phyloP scores from a whole-genome alignment of 2,113 vertebrate genomes.

The Cinclus mexicanus region DNA sequence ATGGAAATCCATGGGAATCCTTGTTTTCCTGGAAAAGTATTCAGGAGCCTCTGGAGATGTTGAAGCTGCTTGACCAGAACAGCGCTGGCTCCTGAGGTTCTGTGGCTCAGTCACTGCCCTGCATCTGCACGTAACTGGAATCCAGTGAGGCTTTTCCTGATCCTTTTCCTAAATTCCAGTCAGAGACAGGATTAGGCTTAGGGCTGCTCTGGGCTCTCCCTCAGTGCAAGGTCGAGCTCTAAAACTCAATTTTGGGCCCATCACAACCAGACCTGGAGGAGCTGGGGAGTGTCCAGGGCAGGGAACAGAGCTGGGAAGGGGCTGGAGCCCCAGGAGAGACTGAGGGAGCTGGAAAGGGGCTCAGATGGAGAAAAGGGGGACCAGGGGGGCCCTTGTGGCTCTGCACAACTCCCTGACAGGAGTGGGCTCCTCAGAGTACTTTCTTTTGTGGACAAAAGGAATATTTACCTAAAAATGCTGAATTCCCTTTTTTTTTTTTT shows the following conservation, averaged over 20 bases:
- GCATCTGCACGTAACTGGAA: neutral
- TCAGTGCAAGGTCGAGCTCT: neutral
- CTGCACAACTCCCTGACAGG: neutral
- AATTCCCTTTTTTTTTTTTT: neutral
- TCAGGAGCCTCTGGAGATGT: neutral
- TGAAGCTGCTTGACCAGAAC: neutral
- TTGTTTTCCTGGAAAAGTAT: neutral
- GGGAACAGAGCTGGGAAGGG: neutral
- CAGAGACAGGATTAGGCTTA: neutral
- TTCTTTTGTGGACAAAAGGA: neutral
- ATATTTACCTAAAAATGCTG: neutral
- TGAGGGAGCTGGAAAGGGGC: neutral
- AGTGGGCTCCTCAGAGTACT: neutral
- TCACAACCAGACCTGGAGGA: neutral
- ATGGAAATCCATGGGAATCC: neutral
- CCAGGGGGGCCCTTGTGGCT: neutral
- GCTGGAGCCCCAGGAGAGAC: neutral
- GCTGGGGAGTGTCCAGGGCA: neutral
- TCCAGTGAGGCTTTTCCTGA: neutral
- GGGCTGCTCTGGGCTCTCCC: neutral
- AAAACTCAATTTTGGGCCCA: neutral
- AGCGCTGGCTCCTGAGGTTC: neutral
- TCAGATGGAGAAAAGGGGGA: neutral
- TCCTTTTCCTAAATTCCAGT: neutral
- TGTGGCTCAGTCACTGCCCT: neutral